Base-by-base conservation (phyloP, 1,140 invertebrate species). In the Bradynema listronoti region DNA sequence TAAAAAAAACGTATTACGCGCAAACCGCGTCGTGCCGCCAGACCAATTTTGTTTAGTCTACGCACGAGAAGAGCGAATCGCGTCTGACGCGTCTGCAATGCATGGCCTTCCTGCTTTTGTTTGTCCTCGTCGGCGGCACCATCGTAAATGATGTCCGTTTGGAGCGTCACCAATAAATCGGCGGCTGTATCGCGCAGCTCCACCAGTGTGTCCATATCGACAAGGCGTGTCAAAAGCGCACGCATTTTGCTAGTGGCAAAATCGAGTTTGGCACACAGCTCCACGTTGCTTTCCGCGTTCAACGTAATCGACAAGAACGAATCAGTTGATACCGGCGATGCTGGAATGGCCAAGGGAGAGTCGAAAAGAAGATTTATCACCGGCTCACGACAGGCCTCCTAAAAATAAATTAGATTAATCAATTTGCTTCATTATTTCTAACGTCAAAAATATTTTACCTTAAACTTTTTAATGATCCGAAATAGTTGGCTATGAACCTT, bases 401-500 rank as follows among this genome's bases (percentile, higher is more conserved):
- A 19, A 19, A 39, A 39, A 39, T n/a, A n/a, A n/a, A n/a, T n/a
- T n/a, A n/a, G n/a, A n/a, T n/a, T n/a, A 39, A 11, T 39, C 19
- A 39, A 11, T 39, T 11, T 11, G 11, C 11, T 11, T 39, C 11
- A 39, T 39, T 39, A 39, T 19, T 39, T 39, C 36, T 19, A 39
- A 39, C 19, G 36, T 11, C 36, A 39, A 39, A 39, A 39, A 39
- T 39, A 39, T 62, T 14, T 9, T n/a, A 78, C 72, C 61, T 74
- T 79, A 50, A 65, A 77, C 32, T 49, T 52, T 33, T 68, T 61
- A 43, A 79, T 63, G 22, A 78, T 63, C 16, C 66, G 54, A 54
- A 68, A 72, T 11, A 79, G 33, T 39, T 79, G 73, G 24, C 51
- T 49, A 56, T 75, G 75, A 14, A 63, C 76, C 34, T 71, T 65